Percentiles rank a stretch among this genome's conserved stretches.
Conservation (phyloP, 1,140 invertebrate genomes). For the Asbolus verrucosus region DNA sequence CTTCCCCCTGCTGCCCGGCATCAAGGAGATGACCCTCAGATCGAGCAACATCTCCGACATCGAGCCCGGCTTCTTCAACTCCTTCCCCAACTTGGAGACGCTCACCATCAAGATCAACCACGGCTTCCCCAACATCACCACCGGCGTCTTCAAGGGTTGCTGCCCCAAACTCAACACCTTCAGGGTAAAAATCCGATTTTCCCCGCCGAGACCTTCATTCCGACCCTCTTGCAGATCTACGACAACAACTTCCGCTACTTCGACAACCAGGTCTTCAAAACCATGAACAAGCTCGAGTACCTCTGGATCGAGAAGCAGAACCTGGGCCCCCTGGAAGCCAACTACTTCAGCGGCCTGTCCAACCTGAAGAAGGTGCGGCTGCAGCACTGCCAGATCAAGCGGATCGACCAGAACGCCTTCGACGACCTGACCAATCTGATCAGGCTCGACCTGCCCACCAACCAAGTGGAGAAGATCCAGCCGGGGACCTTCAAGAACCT, state of each 20-base stretch:
- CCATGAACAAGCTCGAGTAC: slow-evolving; percentile 12
- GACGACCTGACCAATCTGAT: slow-evolving; percentile 28
- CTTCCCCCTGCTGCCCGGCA: slow-evolving; percentile 7
- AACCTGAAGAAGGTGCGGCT: slow-evolving; percentile 41
- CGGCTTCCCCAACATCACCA: slow-evolving; percentile 35
- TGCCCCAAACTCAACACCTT: slow-evolving; percentile 25
- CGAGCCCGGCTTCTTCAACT: slow-evolving; percentile 17
- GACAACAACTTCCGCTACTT: slow-evolving; percentile 25
- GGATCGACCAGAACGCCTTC: slow-evolving; percentile 42
- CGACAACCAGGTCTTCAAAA: slow-evolving; percentile 19
- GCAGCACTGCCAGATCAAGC: slow-evolving; percentile 28
- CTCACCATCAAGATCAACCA: slow-evolving; percentile 35
- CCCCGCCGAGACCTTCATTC: no score
- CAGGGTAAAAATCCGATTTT: no score
- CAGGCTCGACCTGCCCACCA: slow-evolving; percentile 23
- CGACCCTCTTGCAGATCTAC: no score
- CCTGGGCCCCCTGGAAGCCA: slow-evolving; percentile 14
- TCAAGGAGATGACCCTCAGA: slow-evolving; percentile 5
- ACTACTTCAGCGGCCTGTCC: slow-evolving; percentile 35
- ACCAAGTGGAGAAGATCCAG: slow-evolving; percentile 40
- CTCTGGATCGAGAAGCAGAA: slow-evolving; percentile 33
- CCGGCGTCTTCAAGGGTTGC: slow-evolving; percentile 1
- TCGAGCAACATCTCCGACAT: slow-evolving; percentile 36
- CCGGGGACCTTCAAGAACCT: slow-evolving; percentile 42
- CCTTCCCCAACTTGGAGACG: slow-evolving; percentile 28